Conservation (phyloP, 2,113 vertebrate species). For the Solea senegalensis region DNA sequence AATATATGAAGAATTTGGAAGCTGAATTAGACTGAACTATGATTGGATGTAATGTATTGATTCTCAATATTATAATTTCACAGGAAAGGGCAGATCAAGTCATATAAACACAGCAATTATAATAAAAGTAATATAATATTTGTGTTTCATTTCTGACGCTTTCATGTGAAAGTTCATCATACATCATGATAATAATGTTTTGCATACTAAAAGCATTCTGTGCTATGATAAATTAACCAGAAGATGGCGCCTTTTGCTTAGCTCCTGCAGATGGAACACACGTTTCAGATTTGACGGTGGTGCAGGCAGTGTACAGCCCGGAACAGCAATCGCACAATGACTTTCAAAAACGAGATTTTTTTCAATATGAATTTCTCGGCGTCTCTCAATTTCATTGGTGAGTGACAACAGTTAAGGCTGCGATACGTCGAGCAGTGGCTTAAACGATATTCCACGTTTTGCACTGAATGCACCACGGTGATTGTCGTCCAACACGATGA, state of each 20-base stretch:
- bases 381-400: background rate
- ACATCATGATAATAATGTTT: too few relatives aligned
- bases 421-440: background rate
- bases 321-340: background rate
- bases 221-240: constrained; percentile 47
- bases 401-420: background rate
- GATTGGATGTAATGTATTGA: too few relatives aligned
- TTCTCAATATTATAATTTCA: too few relatives aligned
- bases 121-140: too few relatives aligned
- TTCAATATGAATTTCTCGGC: background rate
- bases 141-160: too few relatives aligned
- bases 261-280: background rate
- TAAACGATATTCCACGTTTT: background rate
- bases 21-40: too few relatives aligned
- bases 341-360: background rate
- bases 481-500: background rate
- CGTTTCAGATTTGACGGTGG: background rate
- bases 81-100: too few relatives aligned
- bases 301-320: background rate
- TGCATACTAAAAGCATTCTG: background rate
- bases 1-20: too few relatives aligned
- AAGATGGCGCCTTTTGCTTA: constrained; percentile 71
- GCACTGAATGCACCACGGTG: background rate
- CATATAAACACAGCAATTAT: too few relatives aligned
- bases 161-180: too few relatives aligned